Evolutionary conservation across 2,888 invertebrate species (phyloP), one percentile per base, ranked within the genome.

Genomic region (Nomada fucata): DNA sequence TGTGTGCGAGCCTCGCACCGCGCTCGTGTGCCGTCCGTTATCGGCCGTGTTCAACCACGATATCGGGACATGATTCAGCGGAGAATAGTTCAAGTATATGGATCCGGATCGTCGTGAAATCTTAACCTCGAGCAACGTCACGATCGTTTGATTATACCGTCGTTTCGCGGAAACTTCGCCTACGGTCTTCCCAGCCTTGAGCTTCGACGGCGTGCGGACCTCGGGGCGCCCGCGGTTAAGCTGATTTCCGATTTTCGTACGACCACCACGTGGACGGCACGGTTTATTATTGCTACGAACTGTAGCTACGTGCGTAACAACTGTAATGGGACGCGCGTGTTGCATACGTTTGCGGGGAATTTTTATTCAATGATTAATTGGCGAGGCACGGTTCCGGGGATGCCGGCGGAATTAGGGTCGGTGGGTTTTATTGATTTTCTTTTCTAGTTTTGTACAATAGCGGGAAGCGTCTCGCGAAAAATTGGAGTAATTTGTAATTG

Each of bases 21-120:
- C 44, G 23, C 5, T 13, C 18, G 42, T 15, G 20, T 20, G 15
- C 4, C 18, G 2, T 61, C 18, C 52, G 74, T 73, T 76, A 76
- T 71, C 73, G 52, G 20, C 10, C 60, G 71, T 76, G 82, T 79
- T 83, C 83, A 47, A 77, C 61, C 44, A 36, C 44, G 81, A 79
- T 88, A 87, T 82, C 82, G 64, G 67, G 64, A 69, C 60, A 23
- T 86, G 86, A 86, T 84, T 86, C 87, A 86, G 69, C 87, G 67
- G 47, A 60, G 77, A 75, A 76, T 84, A 50, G 82, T 82, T 82
- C 82, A 82, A 81, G 82, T 73, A 81, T 73, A 81, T 67, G 52
- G 60, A 82, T 70, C 47, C 44, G 20, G 59, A 73, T 44, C 53
- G 70, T 70, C 72, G 78, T 63, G 50, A 60, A 79, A 83, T 85